phyloP scores from a whole-genome alignment of 2,797 vertebrate species.

The Scyliorhinus canicula region DNA sequence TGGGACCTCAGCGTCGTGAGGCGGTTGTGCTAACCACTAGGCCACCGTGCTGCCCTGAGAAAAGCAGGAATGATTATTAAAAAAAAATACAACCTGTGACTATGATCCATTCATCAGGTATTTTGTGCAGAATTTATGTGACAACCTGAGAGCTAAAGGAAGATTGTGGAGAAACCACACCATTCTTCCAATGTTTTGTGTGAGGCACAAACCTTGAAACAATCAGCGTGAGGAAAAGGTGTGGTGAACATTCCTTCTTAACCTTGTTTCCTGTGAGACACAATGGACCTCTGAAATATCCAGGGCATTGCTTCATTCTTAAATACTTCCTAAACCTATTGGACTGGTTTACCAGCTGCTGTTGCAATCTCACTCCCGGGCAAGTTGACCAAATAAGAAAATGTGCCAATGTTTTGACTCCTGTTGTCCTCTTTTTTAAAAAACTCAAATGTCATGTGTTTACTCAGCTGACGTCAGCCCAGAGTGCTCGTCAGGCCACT shows the following conservation, averaged over 20 bases:
- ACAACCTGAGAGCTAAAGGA: too few relatives aligned
- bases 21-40: too few relatives aligned
- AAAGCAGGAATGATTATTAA: not conserved
- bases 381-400: not conserved
- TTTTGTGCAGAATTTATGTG: too few relatives aligned
- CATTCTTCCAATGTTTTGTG: not conserved
- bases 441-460: not conserved
- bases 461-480: not conserved
- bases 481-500: not conserved
- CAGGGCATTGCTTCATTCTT: not conserved
- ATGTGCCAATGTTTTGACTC: not conserved
- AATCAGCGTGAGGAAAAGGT: not conserved
- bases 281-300: not conserved
- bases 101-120: not conserved
- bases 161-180: not conserved
- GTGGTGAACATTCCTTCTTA: not conserved
- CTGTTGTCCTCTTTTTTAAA: not conserved
- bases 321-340: not conserved
- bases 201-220: not conserved
- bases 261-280: not conserved
- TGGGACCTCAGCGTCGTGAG: too few relatives aligned
- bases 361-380: not conserved
- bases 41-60: too few relatives aligned
- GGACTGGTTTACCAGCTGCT: not conserved
- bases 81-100: not conserved